These are phyloP conservation scores for Jaculus jaculus DNA, from an alignment of 2,113 vertebrate species.

Conservation along the genomic window DNA sequence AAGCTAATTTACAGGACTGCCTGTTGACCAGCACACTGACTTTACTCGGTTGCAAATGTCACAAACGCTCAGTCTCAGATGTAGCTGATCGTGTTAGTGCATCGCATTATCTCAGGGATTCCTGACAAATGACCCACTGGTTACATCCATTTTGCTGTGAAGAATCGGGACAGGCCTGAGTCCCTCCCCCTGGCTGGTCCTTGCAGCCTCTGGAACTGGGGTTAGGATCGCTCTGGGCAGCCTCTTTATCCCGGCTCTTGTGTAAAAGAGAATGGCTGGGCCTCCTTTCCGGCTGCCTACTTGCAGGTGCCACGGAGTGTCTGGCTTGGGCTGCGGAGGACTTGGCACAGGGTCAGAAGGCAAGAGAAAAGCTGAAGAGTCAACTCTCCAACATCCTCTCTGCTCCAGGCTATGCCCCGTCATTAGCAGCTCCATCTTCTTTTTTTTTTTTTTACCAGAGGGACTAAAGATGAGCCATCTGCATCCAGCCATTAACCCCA, in stretches of 20 bases:
- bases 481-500: not conserved
- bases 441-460: not conserved
- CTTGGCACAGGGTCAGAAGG: not conserved
- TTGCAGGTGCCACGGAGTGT: not conserved
- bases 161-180: not conserved
- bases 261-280: not conserved
- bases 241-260: not conserved
- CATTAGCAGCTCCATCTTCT: constrained; percentile 30
- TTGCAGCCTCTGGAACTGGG: fast-evolving
- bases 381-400: too few relatives aligned
- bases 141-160: not conserved
- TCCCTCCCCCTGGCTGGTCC: not conserved
- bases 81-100: not conserved
- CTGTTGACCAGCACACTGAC: too few relatives aligned
- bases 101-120: not conserved
- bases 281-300: not conserved
- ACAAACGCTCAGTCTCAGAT: not conserved
- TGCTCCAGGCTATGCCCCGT: not conserved
- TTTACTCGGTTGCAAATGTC: not conserved
- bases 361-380: not conserved
- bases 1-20: not conserved
- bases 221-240: not conserved
- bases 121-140: not conserved
- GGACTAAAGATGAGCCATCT: not conserved
- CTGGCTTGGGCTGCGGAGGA: not conserved